Percentiles rank a stretch among this genome's conserved stretches.
phyloP scores from a whole-genome alignment of 2,113 vertebrate genomes.

The Cololabis saira region DNA sequence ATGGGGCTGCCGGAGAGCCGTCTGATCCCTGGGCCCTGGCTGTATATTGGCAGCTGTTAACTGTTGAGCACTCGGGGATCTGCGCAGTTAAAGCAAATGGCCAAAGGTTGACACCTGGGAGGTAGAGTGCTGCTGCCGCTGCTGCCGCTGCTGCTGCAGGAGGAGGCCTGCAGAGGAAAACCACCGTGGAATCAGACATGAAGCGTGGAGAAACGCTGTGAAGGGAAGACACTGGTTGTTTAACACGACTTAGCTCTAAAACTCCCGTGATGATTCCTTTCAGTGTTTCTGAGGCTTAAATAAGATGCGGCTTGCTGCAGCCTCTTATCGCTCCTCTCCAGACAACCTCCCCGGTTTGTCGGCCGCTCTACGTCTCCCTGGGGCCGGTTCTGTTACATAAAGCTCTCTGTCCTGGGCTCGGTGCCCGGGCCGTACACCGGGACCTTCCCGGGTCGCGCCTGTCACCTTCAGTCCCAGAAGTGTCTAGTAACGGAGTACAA shows the following conservation, averaged over 20 bases:
- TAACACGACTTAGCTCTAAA: not conserved
- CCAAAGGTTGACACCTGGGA: constrained; percentile 68
- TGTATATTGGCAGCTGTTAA: constrained; percentile 88
- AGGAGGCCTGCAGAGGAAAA: not conserved
- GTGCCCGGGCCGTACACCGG: constrained; percentile 8
- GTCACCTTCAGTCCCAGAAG: constrained; percentile 46
- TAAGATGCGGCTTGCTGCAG: not conserved
- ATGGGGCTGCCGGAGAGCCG: constrained; percentile 75
- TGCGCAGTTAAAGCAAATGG: constrained; percentile 82
- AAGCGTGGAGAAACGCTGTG: not conserved
- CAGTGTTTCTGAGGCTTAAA: not conserved
- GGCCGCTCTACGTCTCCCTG: not conserved
- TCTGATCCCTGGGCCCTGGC: constrained; percentile 80
- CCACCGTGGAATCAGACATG: not conserved
- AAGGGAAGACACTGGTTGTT: not conserved
- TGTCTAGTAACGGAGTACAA: no score
- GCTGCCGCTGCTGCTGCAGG: constrained; percentile 30
- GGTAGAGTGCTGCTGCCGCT: constrained; percentile 18
- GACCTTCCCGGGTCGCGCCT: constrained; percentile 47
- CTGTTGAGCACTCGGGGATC: constrained; percentile 67
- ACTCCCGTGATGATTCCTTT: not conserved
- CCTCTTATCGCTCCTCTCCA: not conserved
- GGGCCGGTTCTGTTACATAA: constrained; percentile 4
- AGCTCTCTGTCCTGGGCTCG: constrained; percentile 4
- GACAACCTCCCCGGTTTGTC: constrained; percentile 17